Base-by-base conservation (phyloP, 2,113 vertebrate genomes). In the Heterochromis multidens region DNA sequence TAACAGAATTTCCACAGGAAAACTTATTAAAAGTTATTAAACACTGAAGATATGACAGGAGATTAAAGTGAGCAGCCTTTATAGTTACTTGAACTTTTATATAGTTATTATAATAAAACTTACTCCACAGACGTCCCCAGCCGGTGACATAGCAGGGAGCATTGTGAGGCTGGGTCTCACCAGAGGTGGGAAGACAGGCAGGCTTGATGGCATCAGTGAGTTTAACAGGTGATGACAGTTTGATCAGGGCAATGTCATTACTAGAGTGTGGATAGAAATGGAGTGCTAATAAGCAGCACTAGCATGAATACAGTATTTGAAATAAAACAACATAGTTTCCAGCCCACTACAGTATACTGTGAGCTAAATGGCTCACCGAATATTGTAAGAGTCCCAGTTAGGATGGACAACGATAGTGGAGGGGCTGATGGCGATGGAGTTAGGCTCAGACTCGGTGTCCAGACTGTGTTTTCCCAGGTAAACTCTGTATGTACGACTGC, bases 221-320 rank as follows among this genome's bases (percentile, higher is more conserved):
- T 10, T 67, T 1, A 57, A 97, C 97, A 0, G 91, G 89, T 23
- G 94, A 61, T 0, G 83, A 35, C 80, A 99, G 95, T 93, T 99
- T 99, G 93, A 99, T 90, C 89, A 99, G 94, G 79, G 98, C 98
- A 0, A 99, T 97, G 95, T 99, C 98, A 0, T 99, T 98, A 82
- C 98, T 99, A 87, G 11, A 82, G 77, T 1, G 2, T 40, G 63
- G 65, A 85, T 52, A 49, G 21, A 90, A 80, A 90, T 11, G 35
- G 2, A 29, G 2, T 7, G 9, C 10, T 59, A 43, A 1, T 23
- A 27, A 77, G 8, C 27, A 58, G 35, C 2, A 0, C 10, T 40
- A 63, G 5, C 46, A 46, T 10, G 17, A 21, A 31, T 49, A 13
- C 19, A 74, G 46, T 31, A 74, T 52, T 5, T 74, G 1, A n/a